These are phyloP conservation scores for Teleopsis dalmanni DNA, from an alignment of 1,140 invertebrate genomes.

Conservation along the genomic window DNA sequence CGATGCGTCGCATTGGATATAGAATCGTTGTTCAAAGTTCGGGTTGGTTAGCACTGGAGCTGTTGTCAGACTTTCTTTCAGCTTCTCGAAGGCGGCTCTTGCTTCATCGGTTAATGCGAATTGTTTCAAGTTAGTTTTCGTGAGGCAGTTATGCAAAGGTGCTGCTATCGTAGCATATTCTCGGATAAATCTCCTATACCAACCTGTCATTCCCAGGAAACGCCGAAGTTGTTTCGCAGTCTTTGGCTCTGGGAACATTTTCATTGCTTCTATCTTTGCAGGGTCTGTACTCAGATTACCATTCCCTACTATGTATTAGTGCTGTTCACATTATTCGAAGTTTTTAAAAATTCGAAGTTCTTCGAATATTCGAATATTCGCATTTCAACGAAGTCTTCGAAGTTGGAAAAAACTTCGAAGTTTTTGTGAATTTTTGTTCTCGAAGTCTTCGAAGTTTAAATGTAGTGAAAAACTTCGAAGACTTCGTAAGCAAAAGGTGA, in stretches of 20 bases:
- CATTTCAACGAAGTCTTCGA: too few relatives aligned
- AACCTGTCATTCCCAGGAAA: slow-evolving; percentile 45
- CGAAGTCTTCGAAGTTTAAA: too few relatives aligned
- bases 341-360: too few relatives aligned
- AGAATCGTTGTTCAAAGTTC: slow-evolving; percentile 31
- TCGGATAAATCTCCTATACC: slow-evolving; percentile 27
- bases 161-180: slow-evolving; percentile 26
- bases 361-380: too few relatives aligned
- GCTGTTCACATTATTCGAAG: too few relatives aligned
- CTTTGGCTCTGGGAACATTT: slow-evolving; percentile 9
- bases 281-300: slow-evolving; percentile 35
- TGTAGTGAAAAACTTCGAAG: too few relatives aligned
- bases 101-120: slow-evolving; percentile 25
- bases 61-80: slow-evolving; percentile 23
- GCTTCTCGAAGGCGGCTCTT: slow-evolving; percentile 23
- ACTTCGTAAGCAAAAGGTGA: too few relatives aligned
- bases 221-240: slow-evolving; percentile 35
- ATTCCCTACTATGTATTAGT: slow-evolving; percentile 17
- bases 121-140: too few relatives aligned
- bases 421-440: too few relatives aligned
- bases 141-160: too few relatives aligned
- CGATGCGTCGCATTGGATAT: slow-evolving; percentile 37
- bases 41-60: slow-evolving; percentile 32
- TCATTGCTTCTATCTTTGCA: slow-evolving; percentile 18
- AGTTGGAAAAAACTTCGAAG: too few relatives aligned